Percentiles rank a stretch among this genome's conserved stretches.
phyloP scores from a whole-genome alignment of 2,888 invertebrate species.

The Acrobasis suavella region DNA sequence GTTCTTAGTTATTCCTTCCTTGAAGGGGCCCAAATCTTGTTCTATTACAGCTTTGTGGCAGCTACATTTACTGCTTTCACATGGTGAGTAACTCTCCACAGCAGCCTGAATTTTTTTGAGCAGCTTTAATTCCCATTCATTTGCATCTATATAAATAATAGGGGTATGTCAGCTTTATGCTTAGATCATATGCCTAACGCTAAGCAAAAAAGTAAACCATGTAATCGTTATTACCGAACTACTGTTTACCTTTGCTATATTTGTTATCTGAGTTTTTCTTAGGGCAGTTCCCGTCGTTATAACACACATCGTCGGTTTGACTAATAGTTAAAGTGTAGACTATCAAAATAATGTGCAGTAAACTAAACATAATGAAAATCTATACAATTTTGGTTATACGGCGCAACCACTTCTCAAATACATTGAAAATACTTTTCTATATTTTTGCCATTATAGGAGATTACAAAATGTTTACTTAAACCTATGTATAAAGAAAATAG shows the following conservation, averaged over 20 bases:
- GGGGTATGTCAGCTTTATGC: neutral
- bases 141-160: constrained; percentile 64
- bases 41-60: constrained; percentile 85
- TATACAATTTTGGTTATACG: too few relatives aligned
- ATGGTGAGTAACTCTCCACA: constrained; percentile 76
- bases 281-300: constrained; percentile 36
- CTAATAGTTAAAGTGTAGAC: neutral
- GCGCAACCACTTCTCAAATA: too few relatives aligned
- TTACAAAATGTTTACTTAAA: too few relatives aligned
- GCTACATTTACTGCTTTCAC: constrained; percentile 81
- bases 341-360: constrained; percentile 2
- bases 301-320: constrained; percentile 35
- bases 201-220: too few relatives aligned
- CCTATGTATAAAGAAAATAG: too few relatives aligned
- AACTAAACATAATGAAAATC: neutral
- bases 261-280: constrained; percentile 36
- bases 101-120: constrained; percentile 76
- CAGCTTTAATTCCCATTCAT: constrained; percentile 66
- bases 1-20: constrained; percentile 86
- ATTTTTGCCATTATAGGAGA: too few relatives aligned
- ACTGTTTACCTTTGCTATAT: constrained; percentile 44
- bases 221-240: too few relatives aligned
- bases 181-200: too few relatives aligned
- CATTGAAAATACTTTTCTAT: too few relatives aligned
- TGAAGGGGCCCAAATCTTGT: constrained; percentile 87